Percentiles rank a stretch among this genome's conserved stretches.
phyloP scores from a whole-genome alignment of 2,888 invertebrate species.

The Crossocerus cetratus region DNA sequence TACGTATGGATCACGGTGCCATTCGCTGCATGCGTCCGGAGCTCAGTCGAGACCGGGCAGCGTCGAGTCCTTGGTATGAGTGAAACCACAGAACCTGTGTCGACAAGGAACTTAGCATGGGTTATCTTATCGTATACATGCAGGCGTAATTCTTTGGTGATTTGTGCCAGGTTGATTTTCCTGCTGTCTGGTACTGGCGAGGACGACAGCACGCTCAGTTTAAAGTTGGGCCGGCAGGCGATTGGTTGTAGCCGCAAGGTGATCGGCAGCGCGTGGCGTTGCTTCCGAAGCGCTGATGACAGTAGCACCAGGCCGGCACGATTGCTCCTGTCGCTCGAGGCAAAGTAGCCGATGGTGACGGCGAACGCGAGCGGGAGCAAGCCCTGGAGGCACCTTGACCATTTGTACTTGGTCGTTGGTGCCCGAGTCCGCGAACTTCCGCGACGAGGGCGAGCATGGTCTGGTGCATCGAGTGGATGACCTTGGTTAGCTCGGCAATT shows the following conservation, averaged over 20 bases:
- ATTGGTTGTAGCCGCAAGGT: not conserved
- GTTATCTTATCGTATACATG: constrained; percentile 26
- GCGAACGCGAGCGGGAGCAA: too few relatives aligned
- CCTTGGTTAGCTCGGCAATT: too few relatives aligned
- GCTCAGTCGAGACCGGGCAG: not conserved
- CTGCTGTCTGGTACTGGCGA: constrained; percentile 10
- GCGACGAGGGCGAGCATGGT: too few relatives aligned
- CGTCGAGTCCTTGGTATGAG: not conserved
- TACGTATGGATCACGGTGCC: not conserved
- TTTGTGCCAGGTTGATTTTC: too few relatives aligned
- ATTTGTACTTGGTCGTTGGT: too few relatives aligned
- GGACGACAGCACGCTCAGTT: constrained; percentile 33
- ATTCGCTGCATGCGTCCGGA: constrained; percentile 10
- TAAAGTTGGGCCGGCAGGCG: too few relatives aligned
- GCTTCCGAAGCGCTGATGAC: constrained; percentile 13
- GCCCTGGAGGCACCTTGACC: too few relatives aligned
- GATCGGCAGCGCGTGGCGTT: constrained; percentile 14
- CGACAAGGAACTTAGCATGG: constrained; percentile 39
- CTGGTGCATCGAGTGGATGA: not conserved
- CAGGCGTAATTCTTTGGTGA: constrained; percentile 35
- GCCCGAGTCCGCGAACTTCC: too few relatives aligned
- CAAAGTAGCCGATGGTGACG: too few relatives aligned
- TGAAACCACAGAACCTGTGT: constrained; percentile 35
- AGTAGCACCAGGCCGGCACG: too few relatives aligned
- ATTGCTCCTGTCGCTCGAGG: too few relatives aligned